Conservation (phyloP, 2,113 vertebrate species). For the Neopipo cinnamomea region DNA sequence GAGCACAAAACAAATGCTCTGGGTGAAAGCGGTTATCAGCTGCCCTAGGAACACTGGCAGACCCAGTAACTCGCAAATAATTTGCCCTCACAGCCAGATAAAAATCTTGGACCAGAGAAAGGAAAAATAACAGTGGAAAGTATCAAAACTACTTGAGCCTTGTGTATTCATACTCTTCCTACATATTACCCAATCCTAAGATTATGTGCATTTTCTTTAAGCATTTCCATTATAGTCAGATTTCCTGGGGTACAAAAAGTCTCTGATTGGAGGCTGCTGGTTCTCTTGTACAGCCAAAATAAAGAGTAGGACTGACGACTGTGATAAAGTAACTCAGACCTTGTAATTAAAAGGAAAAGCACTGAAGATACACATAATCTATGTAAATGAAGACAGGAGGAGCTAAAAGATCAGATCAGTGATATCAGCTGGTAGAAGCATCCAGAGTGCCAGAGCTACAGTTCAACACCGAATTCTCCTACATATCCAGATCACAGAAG, state of each 20-base stretch:
- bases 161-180: not conserved
- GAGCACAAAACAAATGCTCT: not conserved
- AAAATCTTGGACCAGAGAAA: not conserved
- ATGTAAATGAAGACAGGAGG: not conserved
- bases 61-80: not conserved
- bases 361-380: not conserved
- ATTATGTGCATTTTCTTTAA: not conserved
- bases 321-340: not conserved
- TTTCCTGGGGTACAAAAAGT: not conserved
- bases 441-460: not conserved
- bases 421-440: not conserved
- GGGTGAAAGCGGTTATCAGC: not conserved
- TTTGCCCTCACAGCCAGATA: not conserved
- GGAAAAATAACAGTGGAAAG: not conserved
- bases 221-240: not conserved
- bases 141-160: not conserved
- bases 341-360: not conserved
- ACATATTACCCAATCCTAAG: not conserved
- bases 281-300: not conserved
- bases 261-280: not conserved
- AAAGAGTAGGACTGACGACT: not conserved
- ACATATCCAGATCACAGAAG: not conserved
- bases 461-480: not conserved
- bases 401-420: not conserved
- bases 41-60: not conserved